Conservation (phyloP, 2,888 invertebrate species). For the Spialia ferax region DNA sequence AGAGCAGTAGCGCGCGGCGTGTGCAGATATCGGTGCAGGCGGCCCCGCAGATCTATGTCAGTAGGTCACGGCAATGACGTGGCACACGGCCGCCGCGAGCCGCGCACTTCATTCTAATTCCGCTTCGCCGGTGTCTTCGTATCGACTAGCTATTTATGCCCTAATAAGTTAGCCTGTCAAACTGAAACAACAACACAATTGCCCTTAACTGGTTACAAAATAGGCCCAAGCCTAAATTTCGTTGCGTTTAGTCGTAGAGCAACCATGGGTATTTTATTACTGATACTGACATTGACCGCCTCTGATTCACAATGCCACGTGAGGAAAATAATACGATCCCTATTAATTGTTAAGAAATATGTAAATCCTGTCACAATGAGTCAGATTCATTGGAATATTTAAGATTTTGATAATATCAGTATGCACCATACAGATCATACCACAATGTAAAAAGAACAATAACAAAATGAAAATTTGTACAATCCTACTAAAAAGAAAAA, state of each 20-base stretch:
- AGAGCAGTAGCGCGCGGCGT: slow-evolving; percentile 58
- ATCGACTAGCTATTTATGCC: slow-evolving; percentile 55
- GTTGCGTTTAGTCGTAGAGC: slow-evolving; percentile 43
- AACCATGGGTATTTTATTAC: slow-evolving; percentile 53
- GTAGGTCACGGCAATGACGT: slow-evolving; percentile 89
- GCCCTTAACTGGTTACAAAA: slow-evolving; percentile 42
- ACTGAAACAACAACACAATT: slow-evolving; percentile 44
- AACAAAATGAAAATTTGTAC: too few relatives aligned
- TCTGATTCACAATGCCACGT: slow-evolving; percentile 47
- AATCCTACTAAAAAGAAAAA: too few relatives aligned
- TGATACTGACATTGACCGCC: slow-evolving; percentile 78
- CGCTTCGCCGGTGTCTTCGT: slow-evolving; percentile 80
- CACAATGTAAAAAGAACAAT: too few relatives aligned
- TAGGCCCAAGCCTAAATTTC: slow-evolving; percentile 42
- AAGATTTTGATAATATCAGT: too few relatives aligned
- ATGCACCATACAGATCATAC: too few relatives aligned
- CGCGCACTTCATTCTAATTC: slow-evolving; percentile 86
- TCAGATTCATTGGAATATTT: slow-evolving; percentile 20
- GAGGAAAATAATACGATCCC: slow-evolving; percentile 32
- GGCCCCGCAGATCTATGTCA: slow-evolving; percentile 89
- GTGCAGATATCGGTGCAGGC: slow-evolving; percentile 76
- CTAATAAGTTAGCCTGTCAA: slow-evolving; percentile 54
- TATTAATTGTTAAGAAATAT: slow-evolving; percentile 33
- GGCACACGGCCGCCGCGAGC: slow-evolving; percentile 83
- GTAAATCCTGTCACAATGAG: slow-evolving; percentile 2